Conservation (phyloP, 2,113 vertebrate genomes). For the Pseudopipra pipra region DNA sequence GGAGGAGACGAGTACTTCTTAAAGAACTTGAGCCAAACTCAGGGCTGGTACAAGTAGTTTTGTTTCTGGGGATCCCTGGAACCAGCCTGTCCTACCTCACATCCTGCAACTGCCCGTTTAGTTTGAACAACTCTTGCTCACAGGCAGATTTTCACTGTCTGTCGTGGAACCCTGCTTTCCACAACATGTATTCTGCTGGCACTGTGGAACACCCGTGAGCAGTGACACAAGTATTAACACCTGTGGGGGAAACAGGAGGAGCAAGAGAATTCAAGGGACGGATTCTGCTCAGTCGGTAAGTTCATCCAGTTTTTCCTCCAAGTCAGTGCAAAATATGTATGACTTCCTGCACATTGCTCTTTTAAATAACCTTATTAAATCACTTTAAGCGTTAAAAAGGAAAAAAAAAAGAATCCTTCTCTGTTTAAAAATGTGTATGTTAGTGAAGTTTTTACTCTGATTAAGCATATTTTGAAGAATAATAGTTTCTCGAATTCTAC, state of each 20-base stretch:
- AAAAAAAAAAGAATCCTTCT: not conserved
- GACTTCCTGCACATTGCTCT: not conserved
- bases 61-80: not conserved
- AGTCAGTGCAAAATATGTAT: not conserved
- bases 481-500: not conserved
- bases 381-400: not conserved
- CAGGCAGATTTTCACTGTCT: not conserved
- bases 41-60: not conserved
- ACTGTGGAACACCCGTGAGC: not conserved
- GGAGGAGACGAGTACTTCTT: not conserved
- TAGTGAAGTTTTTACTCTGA: not conserved
- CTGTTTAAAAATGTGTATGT: not conserved
- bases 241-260: not conserved
- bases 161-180: not conserved
- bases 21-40: not conserved
- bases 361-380: not conserved
- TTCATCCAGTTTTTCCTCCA: not conserved
- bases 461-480: not conserved
- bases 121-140: not conserved
- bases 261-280: not conserved
- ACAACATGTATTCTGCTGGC: not conserved
- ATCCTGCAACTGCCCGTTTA: not conserved
- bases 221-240: not conserved
- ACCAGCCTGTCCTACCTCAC: not conserved
- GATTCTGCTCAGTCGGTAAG: not conserved